These are phyloP conservation scores for Pampusana beccarii DNA, from an alignment of 2,113 vertebrate genomes.

Conservation along the genomic window DNA sequence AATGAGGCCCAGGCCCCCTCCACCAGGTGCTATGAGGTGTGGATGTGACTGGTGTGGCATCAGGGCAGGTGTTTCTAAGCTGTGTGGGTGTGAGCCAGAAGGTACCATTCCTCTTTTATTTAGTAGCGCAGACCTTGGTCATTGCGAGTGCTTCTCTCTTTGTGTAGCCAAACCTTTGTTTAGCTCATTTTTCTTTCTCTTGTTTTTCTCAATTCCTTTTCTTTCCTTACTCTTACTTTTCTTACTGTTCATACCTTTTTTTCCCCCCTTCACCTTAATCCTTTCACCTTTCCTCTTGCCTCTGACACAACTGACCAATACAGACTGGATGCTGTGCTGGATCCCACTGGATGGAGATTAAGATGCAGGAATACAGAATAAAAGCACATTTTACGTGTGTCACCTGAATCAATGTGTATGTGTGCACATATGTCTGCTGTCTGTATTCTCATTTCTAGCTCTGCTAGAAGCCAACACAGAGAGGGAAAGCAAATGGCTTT, in stretches of 20 bases:
- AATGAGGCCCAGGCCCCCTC: not conserved
- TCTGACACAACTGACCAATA: not conserved
- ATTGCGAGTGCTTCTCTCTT: not conserved
- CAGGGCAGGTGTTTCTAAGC: not conserved
- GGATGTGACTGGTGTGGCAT: not conserved
- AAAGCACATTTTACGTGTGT: rapidly evolving
- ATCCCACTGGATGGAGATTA: not conserved
- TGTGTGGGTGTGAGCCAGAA: not conserved
- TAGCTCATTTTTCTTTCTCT: not conserved
- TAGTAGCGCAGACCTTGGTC: not conserved
- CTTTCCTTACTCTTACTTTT: not conserved
- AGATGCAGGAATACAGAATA: not conserved
- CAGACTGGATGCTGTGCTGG: not conserved
- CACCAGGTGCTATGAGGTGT: not conserved
- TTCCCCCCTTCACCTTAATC: rapidly evolving
- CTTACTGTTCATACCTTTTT: not conserved
- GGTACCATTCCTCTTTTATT: not conserved
- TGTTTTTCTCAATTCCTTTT: not conserved
- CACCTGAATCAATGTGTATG: rapidly evolving
- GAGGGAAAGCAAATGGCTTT: not conserved
- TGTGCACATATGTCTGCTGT: rapidly evolving
- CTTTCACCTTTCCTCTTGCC: not conserved
- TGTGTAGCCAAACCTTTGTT: not conserved
- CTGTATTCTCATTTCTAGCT: not conserved
- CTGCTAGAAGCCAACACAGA: not conserved